phyloP scores from a whole-genome alignment of 2,797 vertebrate species.

The Kryptolebias ocellatus region DNA sequence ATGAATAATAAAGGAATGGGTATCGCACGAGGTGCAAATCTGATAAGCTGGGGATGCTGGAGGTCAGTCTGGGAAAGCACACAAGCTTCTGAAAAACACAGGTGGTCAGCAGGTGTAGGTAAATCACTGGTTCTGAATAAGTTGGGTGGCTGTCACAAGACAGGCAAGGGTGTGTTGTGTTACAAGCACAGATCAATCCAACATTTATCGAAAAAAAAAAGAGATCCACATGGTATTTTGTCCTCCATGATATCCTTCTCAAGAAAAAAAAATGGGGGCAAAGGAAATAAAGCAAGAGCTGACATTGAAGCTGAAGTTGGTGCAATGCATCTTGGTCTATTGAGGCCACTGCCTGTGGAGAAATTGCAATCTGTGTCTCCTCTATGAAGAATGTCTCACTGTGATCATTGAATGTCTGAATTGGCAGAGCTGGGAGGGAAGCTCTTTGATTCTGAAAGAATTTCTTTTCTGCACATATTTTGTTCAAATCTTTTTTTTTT shows the following conservation, averaged over 20 bases:
- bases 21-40: too few relatives aligned
- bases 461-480: conserved; percentile 11
- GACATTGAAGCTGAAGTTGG: conserved; percentile 1
- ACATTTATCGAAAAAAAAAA: background rate
- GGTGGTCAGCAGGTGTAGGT: too few relatives aligned
- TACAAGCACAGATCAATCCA: background rate
- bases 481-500: conserved; percentile 11
- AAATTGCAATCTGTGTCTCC: conserved; percentile 28
- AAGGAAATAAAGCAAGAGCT: background rate
- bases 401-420: conserved; percentile 26
- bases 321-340: conserved; percentile 46
- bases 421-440: conserved; percentile 12
- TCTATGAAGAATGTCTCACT: conserved; percentile 43
- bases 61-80: background rate
- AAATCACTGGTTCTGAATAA: too few relatives aligned
- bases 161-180: too few relatives aligned
- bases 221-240: background rate
- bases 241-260: background rate
- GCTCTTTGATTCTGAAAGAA: conserved; percentile 22
- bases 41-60: background rate
- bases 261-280: background rate
- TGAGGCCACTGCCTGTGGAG: conserved; percentile 33
- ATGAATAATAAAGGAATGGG: too few relatives aligned
- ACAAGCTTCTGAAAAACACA: too few relatives aligned
- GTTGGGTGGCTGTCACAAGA: too few relatives aligned